Evolutionary conservation across 1,140 invertebrate species (phyloP), one percentile per base, ranked within the genome.

Genomic region (Copidosoma floridanum): DNA sequence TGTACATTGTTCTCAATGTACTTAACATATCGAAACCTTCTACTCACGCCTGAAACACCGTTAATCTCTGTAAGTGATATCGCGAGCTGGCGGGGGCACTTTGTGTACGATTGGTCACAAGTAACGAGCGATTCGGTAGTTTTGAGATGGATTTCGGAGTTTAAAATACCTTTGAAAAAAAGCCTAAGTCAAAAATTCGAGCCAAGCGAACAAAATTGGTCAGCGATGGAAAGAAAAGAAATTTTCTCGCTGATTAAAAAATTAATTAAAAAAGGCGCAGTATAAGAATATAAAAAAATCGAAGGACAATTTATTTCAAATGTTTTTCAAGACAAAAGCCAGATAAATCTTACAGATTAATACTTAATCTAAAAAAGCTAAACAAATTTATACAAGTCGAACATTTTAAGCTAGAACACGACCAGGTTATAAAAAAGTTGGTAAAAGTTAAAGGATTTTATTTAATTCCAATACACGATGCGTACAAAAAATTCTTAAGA

Each of bases 21-120:
- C n/a, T n/a, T n/a, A n/a, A n/a, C n/a, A n/a, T n/a, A n/a, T n/a
- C n/a, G n/a, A n/a, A n/a, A n/a, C n/a, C n/a, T n/a, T n/a, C 8
- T n/a, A 26, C 29, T 14, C 21, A 6, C 50, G 27, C 1, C 20
- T 3, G 1, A 12, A 16, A 24, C 10, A n/a, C 23, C 21, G 21
- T 26, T n/a, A 52, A 12, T 37, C 35, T 24, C 10, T 24, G 52
- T 64, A 50, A 55, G 44, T 35, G 43, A 40, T 11, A 16, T 56
- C 0, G 51, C 57, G 8, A 46, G 63, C 12, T 26, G 57, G 27
- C 21, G 56, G 16, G 50, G 41, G 32, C 21, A 40, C 14, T 64
- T 60, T 47, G 8, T 41, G 4, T 3, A 46, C 6, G 37, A 41
- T 11, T 65, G 63, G 58, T 35, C 52, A 57, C 12, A 26, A 29